phyloP scores from a whole-genome alignment of 2,797 vertebrate species.

The Macropus fuliginosus region DNA sequence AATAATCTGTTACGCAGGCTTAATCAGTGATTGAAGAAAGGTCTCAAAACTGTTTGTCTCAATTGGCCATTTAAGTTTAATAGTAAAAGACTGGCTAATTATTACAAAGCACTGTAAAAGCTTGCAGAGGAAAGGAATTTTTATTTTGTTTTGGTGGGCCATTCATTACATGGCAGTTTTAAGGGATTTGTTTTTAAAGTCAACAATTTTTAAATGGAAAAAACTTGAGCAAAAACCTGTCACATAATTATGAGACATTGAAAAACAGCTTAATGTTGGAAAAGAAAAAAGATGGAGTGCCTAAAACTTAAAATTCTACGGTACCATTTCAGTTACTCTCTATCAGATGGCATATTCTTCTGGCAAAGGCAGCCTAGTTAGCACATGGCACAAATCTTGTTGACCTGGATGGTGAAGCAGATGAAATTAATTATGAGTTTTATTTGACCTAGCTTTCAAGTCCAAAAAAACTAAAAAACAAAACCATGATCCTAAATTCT shows the following conservation, averaged over 20 bases:
- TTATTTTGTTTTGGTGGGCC: not conserved
- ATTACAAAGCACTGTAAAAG: conserved; percentile 94
- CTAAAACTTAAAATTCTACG: not conserved
- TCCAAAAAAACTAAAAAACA: not conserved
- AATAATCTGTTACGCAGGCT: not conserved
- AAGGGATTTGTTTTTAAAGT: not conserved
- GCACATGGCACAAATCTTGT: not conserved
- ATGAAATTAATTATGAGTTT: not conserved
- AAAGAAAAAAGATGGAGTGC: not conserved
- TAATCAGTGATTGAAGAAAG: conserved; percentile 83
- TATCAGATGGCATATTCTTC: not conserved
- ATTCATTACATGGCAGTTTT: not conserved
- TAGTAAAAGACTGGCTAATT: conserved; percentile 92
- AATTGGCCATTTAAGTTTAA: conserved; percentile 91
- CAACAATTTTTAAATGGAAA: not conserved
- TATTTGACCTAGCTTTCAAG: not conserved
- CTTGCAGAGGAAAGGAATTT: not conserved
- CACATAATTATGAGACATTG: not conserved
- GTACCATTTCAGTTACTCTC: not conserved
- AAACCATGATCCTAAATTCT: not conserved
- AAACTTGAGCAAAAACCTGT: not conserved
- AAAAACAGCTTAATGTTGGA: not conserved
- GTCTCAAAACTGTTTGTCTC: conserved; percentile 87
- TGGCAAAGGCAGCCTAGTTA: not conserved
- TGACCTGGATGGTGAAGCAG: not conserved